Conservation (phyloP, 2,797 vertebrate genomes). For the Enteromius treurensis region DNA sequence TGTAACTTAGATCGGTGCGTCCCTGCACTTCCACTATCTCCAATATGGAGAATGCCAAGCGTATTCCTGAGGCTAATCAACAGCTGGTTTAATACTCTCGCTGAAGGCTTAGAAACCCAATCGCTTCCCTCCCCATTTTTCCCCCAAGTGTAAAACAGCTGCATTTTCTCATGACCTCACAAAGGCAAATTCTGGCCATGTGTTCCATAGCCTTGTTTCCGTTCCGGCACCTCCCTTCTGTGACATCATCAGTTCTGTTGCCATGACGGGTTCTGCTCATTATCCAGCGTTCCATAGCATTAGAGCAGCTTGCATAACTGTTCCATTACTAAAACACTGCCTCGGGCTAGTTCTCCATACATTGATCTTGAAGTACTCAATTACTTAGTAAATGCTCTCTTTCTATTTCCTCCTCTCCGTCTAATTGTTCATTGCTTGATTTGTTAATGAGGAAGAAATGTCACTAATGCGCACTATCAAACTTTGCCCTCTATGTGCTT, state of each 20-base stretch:
- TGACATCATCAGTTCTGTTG: slow-evolving; percentile 36
- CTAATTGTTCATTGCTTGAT: background rate
- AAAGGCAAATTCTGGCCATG: slow-evolving; percentile 28
- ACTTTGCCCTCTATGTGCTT: background rate
- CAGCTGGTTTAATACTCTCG: slow-evolving; percentile 47
- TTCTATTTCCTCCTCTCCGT: slow-evolving; percentile 49
- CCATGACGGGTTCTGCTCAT: slow-evolving; percentile 23
- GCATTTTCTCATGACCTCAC: slow-evolving; percentile 56
- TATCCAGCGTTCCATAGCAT: slow-evolving; percentile 24
- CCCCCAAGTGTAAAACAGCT: slow-evolving; percentile 45
- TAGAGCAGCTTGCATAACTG: slow-evolving; percentile 43
- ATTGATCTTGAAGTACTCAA: slow-evolving; percentile 47
- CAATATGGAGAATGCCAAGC: background rate
- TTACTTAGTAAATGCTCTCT: slow-evolving; percentile 8
- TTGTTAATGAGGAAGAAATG: background rate
- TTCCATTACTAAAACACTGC: slow-evolving; percentile 50
- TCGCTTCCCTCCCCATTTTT: slow-evolving; percentile 25
- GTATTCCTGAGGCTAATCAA: slow-evolving; percentile 22
- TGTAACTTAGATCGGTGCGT: background rate
- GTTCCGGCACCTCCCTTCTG: slow-evolving; percentile 11
- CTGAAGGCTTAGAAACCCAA: background rate
- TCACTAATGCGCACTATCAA: background rate
- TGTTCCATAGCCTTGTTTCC: slow-evolving; percentile 6
- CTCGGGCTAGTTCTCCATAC: slow-evolving; percentile 38
- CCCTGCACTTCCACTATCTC: background rate